A percentile compares a stretch with the other conserved stretches of the same genome.
Evolutionary conservation across 2,797 vertebrate species (phyloP).

Genomic region (Leptoclinus maculatus): DNA sequence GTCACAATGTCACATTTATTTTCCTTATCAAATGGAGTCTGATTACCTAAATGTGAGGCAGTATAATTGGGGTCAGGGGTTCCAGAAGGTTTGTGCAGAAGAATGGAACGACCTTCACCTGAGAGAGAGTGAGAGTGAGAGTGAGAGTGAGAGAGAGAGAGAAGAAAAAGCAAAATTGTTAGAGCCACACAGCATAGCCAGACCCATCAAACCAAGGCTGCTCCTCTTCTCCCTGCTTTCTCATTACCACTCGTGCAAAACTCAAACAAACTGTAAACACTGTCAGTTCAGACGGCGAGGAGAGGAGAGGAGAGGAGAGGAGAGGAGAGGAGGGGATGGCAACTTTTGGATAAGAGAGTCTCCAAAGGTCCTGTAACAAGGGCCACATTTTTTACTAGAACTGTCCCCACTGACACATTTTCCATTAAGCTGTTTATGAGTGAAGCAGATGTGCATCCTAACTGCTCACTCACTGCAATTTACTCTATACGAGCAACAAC

Average conservation of each 20-base stretch:
- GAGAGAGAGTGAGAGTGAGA: slow-evolving; percentile 11
- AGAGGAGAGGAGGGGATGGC: neutral
- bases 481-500: neutral
- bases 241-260: slow-evolving; percentile 50
- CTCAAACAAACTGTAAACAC: slow-evolving; percentile 35
- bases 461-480: neutral
- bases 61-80: slow-evolving; percentile 30
- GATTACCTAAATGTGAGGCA: slow-evolving; percentile 62
- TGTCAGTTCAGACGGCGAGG: slow-evolving; percentile 9
- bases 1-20: slow-evolving; percentile 13
- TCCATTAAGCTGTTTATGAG: neutral
- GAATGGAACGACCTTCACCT: slow-evolving; percentile 44
- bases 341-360: neutral
- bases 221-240: slow-evolving; percentile 39
- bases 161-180: slow-evolving; percentile 23
- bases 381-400: neutral
- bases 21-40: slow-evolving; percentile 10
- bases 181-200: slow-evolving; percentile 19
- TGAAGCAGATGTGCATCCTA: neutral
- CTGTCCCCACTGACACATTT: neutral
- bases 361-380: neutral
- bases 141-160: neutral
- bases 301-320: neutral
- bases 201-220: slow-evolving; percentile 38
- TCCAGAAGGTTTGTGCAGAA: slow-evolving; percentile 55